These are phyloP conservation scores for Bellardia bayeri DNA, from an alignment of 2,888 invertebrate species.

Conservation along the genomic window DNA sequence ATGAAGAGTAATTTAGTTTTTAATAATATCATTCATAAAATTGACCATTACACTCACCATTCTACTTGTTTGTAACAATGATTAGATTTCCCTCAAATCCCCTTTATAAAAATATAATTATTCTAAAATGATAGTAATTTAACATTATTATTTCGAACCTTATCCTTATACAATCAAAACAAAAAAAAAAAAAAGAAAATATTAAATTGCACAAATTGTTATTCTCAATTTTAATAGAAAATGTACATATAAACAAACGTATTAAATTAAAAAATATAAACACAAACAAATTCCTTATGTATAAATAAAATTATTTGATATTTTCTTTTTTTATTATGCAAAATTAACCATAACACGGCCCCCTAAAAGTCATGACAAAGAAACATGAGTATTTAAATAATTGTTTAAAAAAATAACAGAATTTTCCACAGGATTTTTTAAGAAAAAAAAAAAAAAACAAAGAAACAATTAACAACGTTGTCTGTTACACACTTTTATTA, in stretches of 20 bases:
- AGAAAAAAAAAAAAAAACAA: slow-evolving; percentile 8
- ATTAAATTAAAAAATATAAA: slow-evolving; percentile 14
- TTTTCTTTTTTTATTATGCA: slow-evolving; percentile 77
- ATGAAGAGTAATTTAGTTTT: too few relatives aligned
- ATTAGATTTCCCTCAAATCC: too few relatives aligned
- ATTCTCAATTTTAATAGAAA: slow-evolving; percentile 82
- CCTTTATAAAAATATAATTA: too few relatives aligned
- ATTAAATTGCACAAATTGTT: slow-evolving; percentile 84
- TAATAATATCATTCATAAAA: too few relatives aligned
- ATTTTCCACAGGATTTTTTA: slow-evolving; percentile 46
- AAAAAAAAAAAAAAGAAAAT: slow-evolving; percentile 78
- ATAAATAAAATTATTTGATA: slow-evolving; percentile 74
- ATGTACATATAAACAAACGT: slow-evolving; percentile 79
- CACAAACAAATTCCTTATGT: background rate
- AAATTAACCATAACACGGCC: slow-evolving; percentile 67
- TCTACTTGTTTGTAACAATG: too few relatives aligned
- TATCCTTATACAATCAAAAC: background rate
- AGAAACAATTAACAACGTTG: slow-evolving; percentile 6
- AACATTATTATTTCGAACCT: too few relatives aligned
- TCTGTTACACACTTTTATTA: slow-evolving; percentile 7
- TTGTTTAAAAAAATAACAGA: slow-evolving; percentile 51
- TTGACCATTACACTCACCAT: too few relatives aligned
- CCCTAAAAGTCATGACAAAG: slow-evolving; percentile 73
- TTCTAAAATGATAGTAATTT: too few relatives aligned
- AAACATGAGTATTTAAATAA: slow-evolving; percentile 73